phyloP scores from a whole-genome alignment of 35 echinoderm and acorn worm genomes.

The Acanthaster planci region DNA sequence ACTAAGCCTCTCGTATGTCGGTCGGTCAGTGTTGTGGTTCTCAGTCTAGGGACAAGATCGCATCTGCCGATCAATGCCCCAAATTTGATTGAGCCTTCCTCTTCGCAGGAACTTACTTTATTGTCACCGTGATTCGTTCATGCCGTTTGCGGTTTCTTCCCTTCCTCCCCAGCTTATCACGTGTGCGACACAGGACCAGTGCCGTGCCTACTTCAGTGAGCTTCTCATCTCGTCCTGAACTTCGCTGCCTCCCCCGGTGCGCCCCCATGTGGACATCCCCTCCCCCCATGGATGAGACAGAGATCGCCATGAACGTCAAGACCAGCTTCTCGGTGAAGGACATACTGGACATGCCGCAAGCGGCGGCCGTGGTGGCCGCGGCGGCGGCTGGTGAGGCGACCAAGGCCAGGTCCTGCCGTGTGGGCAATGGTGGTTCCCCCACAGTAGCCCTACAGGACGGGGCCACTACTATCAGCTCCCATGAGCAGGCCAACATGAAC shows the following conservation, averaged over 20 bases:
- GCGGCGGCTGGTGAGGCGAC: slow-evolving; percentile 46
- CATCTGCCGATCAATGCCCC: neutral
- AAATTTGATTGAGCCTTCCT: neutral
- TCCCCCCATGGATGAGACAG: slow-evolving; percentile 85
- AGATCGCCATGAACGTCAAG: slow-evolving; percentile 86
- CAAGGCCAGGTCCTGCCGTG: slow-evolving; percentile 29
- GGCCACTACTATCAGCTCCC: neutral
- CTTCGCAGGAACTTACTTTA: neutral
- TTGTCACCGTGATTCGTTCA: neutral
- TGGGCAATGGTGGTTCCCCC: neutral
- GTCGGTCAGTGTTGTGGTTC: slow-evolving; percentile 4
- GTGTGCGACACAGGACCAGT: neutral
- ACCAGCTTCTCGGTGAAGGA: slow-evolving; percentile 99
- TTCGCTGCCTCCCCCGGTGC: neutral
- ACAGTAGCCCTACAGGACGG: slow-evolving; percentile 16
- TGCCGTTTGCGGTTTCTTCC: neutral
- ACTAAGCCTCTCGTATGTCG: neutral
- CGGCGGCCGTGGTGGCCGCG: slow-evolving; percentile 72
- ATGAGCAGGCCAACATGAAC: slow-evolving; percentile 54
- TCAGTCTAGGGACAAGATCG: neutral
- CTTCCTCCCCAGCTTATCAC: neutral
- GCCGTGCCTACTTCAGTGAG: neutral
- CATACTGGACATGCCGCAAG: slow-evolving; percentile 91
- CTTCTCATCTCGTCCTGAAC: neutral
- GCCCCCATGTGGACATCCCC: slow-evolving; percentile 30